phyloP scores from a whole-genome alignment of 2,888 invertebrate genomes.

The Aphodius sticticus region DNA sequence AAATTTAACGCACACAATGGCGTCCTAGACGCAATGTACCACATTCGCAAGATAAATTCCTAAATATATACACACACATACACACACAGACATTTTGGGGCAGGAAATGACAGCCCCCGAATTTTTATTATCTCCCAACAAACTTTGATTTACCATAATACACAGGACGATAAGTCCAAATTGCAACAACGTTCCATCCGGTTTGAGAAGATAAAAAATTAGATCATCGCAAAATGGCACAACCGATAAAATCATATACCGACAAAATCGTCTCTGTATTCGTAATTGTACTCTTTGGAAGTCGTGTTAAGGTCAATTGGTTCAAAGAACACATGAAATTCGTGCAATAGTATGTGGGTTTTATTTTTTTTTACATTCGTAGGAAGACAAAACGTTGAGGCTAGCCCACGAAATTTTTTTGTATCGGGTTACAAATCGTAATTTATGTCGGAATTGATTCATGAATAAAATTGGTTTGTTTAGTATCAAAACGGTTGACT shows the following conservation, averaged over 20 bases:
- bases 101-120: neutral
- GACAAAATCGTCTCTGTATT: neutral
- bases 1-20: neutral
- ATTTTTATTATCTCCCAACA: neutral
- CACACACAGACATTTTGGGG: neutral
- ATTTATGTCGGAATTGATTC: neutral
- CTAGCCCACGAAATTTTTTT: neutral
- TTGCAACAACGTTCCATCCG: neutral
- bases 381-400: neutral
- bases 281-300: neutral
- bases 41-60: neutral
- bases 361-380: neutral
- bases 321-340: neutral
- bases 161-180: neutral
- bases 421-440: neutral
- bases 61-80: neutral
- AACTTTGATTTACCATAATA: neutral
- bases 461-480: neutral
- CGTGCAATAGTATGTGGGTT: neutral
- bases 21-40: neutral
- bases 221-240: neutral
- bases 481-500: neutral
- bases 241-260: neutral
- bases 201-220: neutral
- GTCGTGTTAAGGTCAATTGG: neutral